Base-by-base conservation (phyloP, 2,888 invertebrate genomes). In the Himalopsyche japonica region DNA sequence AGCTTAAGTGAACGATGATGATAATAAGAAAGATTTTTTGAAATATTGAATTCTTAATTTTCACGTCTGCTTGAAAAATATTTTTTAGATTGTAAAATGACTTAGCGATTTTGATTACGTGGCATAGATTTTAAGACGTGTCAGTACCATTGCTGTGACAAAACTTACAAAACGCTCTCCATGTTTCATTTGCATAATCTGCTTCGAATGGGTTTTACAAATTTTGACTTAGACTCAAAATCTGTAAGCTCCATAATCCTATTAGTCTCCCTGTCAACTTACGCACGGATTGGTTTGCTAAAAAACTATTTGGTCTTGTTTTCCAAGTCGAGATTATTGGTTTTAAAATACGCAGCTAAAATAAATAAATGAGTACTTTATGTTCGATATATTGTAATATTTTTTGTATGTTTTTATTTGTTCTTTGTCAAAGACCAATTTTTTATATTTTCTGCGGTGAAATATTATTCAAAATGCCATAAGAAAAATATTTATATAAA, bases 111-210 rank as follows among this genome's bases (percentile, higher is more conserved):
- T 27, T 57, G 0, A 15, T 15, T 30, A 30, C 27, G 70, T 27
- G 27, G 27, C 10, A 70, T 70, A 27, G 70, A 70, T 70, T 70
- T 70, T 70, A 27, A 70, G 70, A 70, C 70, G 70, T 70, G 70
- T 70, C 70, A 70, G 70, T 70, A 70, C 15, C 70, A 70, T 70
- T 70, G 70, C 70, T 70, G 27, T 70, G 70, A 70, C 70, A 70
- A 70, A 70, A 70, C 27, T 27, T 20, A 77, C 77, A 77, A 77
- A 77, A 24, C 77, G 77, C n/a, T 77, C 24, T 34, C 77, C 77
- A 77, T 77, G 77, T 77, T 43, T 77, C 43, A 77, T 77, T 77
- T 77, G 37, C 77, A 34, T 77, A 77, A 77, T 77, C 77, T 77
- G 34, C 77, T 37, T 20, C 20, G 37, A 77, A 34, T 77, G 37